Conservation (phyloP, 2,888 invertebrate genomes). For the Microplitis manilae region DNA sequence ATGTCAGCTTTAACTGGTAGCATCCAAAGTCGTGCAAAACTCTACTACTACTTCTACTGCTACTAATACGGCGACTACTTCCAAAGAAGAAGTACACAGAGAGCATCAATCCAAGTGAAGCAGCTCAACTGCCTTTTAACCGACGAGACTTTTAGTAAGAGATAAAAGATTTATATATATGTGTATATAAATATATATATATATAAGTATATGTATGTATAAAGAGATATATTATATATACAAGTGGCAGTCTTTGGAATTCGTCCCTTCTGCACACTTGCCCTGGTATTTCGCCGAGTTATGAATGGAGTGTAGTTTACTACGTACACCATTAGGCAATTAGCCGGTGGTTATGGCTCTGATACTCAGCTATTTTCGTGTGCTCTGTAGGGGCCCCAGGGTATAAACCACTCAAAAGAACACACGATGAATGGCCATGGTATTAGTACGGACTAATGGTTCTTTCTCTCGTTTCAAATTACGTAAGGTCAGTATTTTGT, state of each 20-base stretch:
- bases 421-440: conserved; percentile 13
- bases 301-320: conserved; percentile 40
- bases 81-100: neutral
- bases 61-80: neutral
- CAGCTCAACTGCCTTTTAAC: neutral
- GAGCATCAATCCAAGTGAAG: neutral
- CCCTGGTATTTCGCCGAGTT: conserved; percentile 26
- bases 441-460: conserved; percentile 6
- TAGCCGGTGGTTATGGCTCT: conserved; percentile 34
- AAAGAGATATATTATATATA: neutral
- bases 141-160: neutral
- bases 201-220: neutral
- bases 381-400: conserved; percentile 22
- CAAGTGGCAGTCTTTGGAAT: conserved; percentile 2
- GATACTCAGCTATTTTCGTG: conserved; percentile 39
- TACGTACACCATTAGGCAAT: conserved; percentile 41
- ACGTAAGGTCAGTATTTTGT: conserved; percentile 20
- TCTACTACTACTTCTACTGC: neutral
- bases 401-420: conserved; percentile 23
- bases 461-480: conserved; percentile 15
- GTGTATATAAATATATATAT: neutral
- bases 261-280: neutral
- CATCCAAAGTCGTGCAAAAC: conserved; percentile 5
- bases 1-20: conserved; percentile 6
- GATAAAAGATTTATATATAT: neutral